Percentiles rank a stretch among this genome's conserved stretches.
These are phyloP conservation scores for Rhynchotus rufescens DNA, from an alignment of 2,797 vertebrate genomes.

Conservation along the genomic window DNA sequence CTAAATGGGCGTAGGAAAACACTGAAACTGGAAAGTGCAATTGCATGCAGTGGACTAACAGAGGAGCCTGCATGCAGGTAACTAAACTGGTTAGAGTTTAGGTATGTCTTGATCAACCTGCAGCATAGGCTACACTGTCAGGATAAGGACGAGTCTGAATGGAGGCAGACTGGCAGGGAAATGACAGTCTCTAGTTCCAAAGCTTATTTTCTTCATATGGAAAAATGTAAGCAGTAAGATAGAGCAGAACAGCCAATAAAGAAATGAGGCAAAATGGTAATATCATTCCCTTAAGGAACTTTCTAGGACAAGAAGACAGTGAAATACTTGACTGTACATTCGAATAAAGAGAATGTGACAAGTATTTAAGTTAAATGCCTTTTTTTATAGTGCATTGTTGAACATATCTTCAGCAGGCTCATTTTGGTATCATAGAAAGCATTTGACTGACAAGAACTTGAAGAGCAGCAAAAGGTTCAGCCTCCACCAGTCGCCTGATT, in stretches of 20 bases:
- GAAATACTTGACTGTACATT: neutral
- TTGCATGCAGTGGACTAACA: fast-evolving
- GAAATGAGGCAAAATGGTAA: neutral
- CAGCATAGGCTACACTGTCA: neutral
- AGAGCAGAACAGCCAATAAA: neutral
- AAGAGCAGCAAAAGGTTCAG: neutral
- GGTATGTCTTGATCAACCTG: neutral
- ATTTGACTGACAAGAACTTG: conserved; percentile 40
- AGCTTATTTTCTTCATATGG: neutral
- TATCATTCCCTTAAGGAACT: conserved; percentile 12
- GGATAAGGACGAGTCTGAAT: neutral
- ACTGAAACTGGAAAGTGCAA: neutral
- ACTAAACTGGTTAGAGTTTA: neutral
- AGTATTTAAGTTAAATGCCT: neutral
- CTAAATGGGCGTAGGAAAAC: neutral
- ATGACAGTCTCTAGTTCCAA: neutral
- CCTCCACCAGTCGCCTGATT: neutral
- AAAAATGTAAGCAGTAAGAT: neutral
- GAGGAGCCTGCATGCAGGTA: neutral
- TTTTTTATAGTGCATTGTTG: neutral
- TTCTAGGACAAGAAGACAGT: neutral
- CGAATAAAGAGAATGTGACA: neutral
- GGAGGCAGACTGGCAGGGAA: neutral
- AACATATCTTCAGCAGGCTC: neutral
- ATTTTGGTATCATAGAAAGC: neutral